Conservation (phyloP, 2,113 vertebrate species). For the human region GRCh38 chr6:115663501-115664000, state of each 20-base stretch:
- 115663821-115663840: constrained; percentile 57
- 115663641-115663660: constrained; percentile 24
- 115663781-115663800: not conserved
- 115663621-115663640: not conserved
- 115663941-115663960: not conserved
- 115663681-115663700: not conserved
- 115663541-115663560: not conserved
- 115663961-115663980: constrained; percentile 7
- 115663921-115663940: constrained; percentile 15
- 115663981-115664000: constrained; percentile 21
- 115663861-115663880: constrained; percentile 42
- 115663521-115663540: not conserved
- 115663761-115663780: constrained; percentile 32
- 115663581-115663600: not conserved
- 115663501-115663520: not conserved
- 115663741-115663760: not conserved
- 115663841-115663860: constrained; percentile 40
- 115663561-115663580: not conserved
- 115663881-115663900: constrained; percentile 17
- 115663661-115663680: not conserved
- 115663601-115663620: not conserved
- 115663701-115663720: not conserved
- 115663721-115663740: constrained; percentile 43
- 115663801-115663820: constrained; percentile 39
- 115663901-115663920: constrained; percentile 55